phyloP scores from a whole-genome alignment of 2,888 invertebrate species.

The Mesochorus sp. region DNA sequence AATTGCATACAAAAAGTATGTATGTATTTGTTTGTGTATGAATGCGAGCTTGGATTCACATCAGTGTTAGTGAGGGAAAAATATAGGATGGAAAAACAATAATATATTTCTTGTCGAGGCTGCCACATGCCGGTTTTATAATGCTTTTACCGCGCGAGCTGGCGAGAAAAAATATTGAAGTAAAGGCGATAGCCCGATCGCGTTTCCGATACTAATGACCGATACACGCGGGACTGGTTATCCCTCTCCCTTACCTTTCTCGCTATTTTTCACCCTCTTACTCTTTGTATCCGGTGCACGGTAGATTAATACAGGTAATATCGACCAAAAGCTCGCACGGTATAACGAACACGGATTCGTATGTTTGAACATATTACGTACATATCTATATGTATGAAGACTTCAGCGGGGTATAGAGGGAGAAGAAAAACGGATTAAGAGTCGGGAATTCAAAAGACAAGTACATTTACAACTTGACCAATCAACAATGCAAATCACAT shows the following conservation, averaged over 20 bases:
- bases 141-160: conserved; percentile 33
- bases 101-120: conserved; percentile 14
- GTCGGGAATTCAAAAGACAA: no score
- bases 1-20: background rate
- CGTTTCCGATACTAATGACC: conserved; percentile 72
- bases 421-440: no score
- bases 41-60: background rate
- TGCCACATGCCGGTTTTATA: conserved; percentile 11
- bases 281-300: background rate
- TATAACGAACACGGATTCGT: conserved; percentile 11
- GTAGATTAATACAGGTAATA: conserved; percentile 57
- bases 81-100: background rate
- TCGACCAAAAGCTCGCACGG: conserved; percentile 22
- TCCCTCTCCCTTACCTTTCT: background rate
- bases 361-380: background rate
- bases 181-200: conserved; percentile 66
- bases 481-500: no score
- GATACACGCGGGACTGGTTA: conserved; percentile 67
- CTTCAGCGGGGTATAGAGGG: no score
- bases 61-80: background rate
- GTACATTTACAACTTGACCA: no score
- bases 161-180: conserved; percentile 38
- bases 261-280: background rate
- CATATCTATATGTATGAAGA: no score
- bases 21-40: no score